Evolutionary conservation across 1,140 invertebrate genomes (phyloP), one percentile per base, ranked within the genome.

Genomic region (Camponotus floridanus): DNA sequence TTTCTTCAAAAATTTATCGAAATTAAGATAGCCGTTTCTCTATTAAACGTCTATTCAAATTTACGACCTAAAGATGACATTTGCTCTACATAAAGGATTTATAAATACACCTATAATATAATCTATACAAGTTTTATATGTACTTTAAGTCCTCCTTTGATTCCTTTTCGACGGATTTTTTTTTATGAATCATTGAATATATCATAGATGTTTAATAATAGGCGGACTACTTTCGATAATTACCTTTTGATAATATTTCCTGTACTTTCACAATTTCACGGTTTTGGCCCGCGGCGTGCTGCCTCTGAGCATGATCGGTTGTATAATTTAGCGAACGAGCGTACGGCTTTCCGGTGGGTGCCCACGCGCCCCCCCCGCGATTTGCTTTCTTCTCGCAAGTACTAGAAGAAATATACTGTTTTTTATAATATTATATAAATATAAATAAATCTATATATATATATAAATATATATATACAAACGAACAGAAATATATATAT

Each of bases 391-490:
- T 90, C 89, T 86, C 89, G 84, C 89, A 90, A 84, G 70, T 74
- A 67, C 62, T 90, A 90, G 86, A 42, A 45, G 39, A 55, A 6
- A 26, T 62, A 76, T 90, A 91, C 84, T 90, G 78, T 91, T 88
- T 90, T 91, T 91, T 91, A 91, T 90, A 86, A 84, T 90, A 88
- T 91, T 87, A 86, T 86, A 86, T 76, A 89, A 73, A 86, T 76
- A 85, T 73, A 91, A 84, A 89, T 85, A 91, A 81, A 90, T 86
- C 42, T 45, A 91, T 86, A 86, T 88, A 90, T 76, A 85, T 76
- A 87, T 65, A 90, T 85, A 86, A 83, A 51, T 51, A 15, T 51
- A 51, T 15, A 88, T 81, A 87, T 73, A 81, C 67, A 86, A 73
- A 89, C 62, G 76, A 78, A 87, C 57, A 91, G 74, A 86, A 74